Evolutionary conservation across 1,140 invertebrate species (phyloP).

Genomic region (Listronotus bonariensis): DNA sequence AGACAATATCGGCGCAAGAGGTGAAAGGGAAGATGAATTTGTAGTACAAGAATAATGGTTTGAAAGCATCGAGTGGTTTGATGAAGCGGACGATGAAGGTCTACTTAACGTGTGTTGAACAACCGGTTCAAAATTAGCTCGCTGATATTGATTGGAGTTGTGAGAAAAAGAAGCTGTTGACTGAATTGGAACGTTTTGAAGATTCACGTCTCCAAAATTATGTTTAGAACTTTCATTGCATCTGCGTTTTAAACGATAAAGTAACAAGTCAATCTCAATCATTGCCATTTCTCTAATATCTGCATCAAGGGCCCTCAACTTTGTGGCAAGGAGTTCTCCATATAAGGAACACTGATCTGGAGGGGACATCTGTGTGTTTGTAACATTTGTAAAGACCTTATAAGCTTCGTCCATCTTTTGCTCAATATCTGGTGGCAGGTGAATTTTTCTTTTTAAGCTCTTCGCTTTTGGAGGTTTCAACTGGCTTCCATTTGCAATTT

Average conservation of each 20-base stretch:
- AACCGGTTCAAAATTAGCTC: constrained; percentile 9
- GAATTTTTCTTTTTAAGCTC: constrained; percentile 9
- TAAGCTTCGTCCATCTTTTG: constrained; percentile 21
- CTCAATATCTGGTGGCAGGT: constrained; percentile 16
- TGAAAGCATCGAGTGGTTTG: constrained; percentile 6
- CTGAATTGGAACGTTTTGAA: constrained; percentile 11
- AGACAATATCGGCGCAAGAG: constrained; percentile 14
- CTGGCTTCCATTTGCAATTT: constrained; percentile 12
- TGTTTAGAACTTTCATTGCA: constrained; percentile 6
- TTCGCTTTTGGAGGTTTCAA: constrained; percentile 8
- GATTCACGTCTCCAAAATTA: constrained; percentile 2
- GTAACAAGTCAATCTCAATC: constrained; percentile 16
- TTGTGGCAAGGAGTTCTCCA: constrained; percentile 18
- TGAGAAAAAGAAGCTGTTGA: constrained; percentile 11
- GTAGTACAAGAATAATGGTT: constrained; percentile 9
- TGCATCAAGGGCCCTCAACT: constrained; percentile 15
- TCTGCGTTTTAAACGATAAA: constrained; percentile 14
- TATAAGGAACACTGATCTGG: constrained; percentile 16
- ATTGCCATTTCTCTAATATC: constrained; percentile 11
- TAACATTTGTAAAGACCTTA: constrained; percentile 12
- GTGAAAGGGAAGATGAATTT: constrained; percentile 9
- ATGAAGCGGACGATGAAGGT: constrained; percentile 1
- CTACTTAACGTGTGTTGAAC: not conserved
- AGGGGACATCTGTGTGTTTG: constrained; percentile 6
- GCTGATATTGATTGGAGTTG: constrained; percentile 10